Percentiles rank a stretch among this genome's conserved stretches.
phyloP scores from a whole-genome alignment of 2,888 invertebrate genomes.

The Esperia sulphurella region DNA sequence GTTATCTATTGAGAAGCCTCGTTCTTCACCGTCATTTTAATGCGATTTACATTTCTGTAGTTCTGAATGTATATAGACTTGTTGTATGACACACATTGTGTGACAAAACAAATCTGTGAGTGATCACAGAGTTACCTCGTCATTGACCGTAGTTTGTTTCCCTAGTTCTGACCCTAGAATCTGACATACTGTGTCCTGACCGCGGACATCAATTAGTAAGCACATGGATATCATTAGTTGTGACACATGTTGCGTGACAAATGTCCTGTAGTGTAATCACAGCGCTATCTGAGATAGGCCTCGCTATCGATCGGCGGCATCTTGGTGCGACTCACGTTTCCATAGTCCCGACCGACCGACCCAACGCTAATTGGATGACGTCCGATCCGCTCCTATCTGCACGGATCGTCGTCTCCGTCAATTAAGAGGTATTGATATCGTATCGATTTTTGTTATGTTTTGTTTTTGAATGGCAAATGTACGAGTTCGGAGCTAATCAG shows the following conservation, averaged over 20 bases:
- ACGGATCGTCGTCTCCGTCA: constrained; percentile 23
- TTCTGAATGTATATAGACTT: too few species aligned
- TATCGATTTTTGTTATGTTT: constrained; percentile 24
- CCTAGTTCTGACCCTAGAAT: too few species aligned
- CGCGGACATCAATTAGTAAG: too few species aligned
- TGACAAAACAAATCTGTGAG: too few species aligned
- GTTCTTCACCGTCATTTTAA: too few species aligned
- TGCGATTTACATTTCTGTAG: too few species aligned
- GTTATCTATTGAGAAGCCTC: too few species aligned
- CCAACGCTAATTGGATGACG: constrained; percentile 37
- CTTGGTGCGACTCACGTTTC: constrained; percentile 22
- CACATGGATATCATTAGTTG: not conserved
- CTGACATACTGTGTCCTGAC: too few species aligned
- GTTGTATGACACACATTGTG: too few species aligned
- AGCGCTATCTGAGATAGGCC: constrained; percentile 2
- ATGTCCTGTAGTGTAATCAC: not conserved
- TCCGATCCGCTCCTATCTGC: constrained; percentile 19
- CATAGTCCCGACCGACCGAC: constrained; percentile 11
- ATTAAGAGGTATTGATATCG: constrained; percentile 40
- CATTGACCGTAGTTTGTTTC: too few species aligned
- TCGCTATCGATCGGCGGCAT: constrained; percentile 27
- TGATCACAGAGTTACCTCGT: too few species aligned
- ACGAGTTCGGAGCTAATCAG: constrained; percentile 8
- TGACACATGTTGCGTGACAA: not conserved
- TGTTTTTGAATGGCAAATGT: constrained; percentile 1